A percentile compares a stretch with the other conserved stretches of the same genome.
These are phyloP conservation scores for Protonemura montana DNA, from an alignment of 2,888 invertebrate species.

Conservation along the genomic window DNA sequence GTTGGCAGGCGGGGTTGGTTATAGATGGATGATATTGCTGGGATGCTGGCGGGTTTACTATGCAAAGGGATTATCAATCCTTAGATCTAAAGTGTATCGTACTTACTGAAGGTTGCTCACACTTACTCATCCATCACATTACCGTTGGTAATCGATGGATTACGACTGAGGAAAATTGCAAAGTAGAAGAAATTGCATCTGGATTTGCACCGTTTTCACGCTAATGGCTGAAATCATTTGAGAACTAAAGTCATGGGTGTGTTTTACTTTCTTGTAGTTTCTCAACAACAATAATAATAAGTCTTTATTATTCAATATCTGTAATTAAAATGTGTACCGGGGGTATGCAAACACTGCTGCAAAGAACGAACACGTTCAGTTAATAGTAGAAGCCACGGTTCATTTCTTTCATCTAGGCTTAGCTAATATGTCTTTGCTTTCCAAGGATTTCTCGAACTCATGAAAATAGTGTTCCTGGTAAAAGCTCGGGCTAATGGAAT, in stretches of 20 bases:
- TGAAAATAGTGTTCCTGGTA: background rate
- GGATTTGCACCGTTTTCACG: background rate
- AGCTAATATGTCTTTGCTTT: background rate
- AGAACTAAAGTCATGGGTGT: background rate
- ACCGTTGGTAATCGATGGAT: background rate
- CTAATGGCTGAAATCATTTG: background rate
- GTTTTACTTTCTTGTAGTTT: background rate
- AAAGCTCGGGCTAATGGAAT: background rate
- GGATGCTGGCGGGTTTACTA: background rate
- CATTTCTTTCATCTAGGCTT: background rate
- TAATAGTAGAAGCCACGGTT: background rate
- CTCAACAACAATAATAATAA: background rate
- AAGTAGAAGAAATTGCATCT: background rate
- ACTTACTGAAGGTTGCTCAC: background rate
- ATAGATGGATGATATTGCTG: background rate
- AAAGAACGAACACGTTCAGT: background rate
- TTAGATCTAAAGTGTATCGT: background rate
- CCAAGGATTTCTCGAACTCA: background rate
- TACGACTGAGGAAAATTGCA: background rate
- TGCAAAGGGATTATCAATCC: background rate
- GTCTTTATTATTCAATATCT: no score
- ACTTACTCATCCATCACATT: background rate
- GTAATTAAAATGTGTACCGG: background rate
- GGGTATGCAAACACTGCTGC: background rate
- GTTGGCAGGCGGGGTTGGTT: background rate